Base-by-base conservation (phyloP, 1,140 invertebrate genomes). In the Lineus longissimus region DNA sequence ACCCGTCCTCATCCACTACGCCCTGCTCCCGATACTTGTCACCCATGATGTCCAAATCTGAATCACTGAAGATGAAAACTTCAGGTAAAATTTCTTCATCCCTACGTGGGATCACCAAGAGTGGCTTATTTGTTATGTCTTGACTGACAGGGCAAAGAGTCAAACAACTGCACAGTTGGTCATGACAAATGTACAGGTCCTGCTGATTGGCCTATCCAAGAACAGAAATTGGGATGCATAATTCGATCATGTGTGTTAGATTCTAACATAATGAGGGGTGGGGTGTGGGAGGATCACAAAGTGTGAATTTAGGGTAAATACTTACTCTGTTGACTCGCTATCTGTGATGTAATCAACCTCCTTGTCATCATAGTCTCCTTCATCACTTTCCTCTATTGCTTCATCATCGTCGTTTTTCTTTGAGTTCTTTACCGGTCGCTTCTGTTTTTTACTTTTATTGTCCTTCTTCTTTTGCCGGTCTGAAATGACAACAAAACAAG, bases 371-470 rank as follows among this genome's bases (percentile, higher is more conserved):
- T 92, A 93, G 80, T 97, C 94, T 0, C 94, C 94, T 81, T 97
- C 94, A 83, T 97, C 94, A 74, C 93, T 96, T 79, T 98, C 95
- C 81, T 98, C 94, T 59, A 92, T 86, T 0, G 93, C 93, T 75
- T 95, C 93, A 70, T 91, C 81, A 70, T 82, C 76, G 63, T 75
- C 88, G 72, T 95, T 92, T 88, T 65, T 86, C 86, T 63, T 89
- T 60, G 88, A 88, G 73, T 92, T 92, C 76, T 91, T 92, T 73
- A 27, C n/a, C n/a, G n/a, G 90, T 91, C 55, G 86, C 85, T 59
- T 77, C 31, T 13, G 2, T 9, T 45, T 66, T 68, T 57, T 59
- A 51, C 71, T 76, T 63, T 61, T 67, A 62, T 74, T 71, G 54
- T 64, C 67, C 67, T 75, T 75, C 59, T 74, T 75, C 54, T 67